Evolutionary conservation across 2,113 vertebrate species (phyloP).

Genomic region (Chaetodon trifascialis): DNA sequence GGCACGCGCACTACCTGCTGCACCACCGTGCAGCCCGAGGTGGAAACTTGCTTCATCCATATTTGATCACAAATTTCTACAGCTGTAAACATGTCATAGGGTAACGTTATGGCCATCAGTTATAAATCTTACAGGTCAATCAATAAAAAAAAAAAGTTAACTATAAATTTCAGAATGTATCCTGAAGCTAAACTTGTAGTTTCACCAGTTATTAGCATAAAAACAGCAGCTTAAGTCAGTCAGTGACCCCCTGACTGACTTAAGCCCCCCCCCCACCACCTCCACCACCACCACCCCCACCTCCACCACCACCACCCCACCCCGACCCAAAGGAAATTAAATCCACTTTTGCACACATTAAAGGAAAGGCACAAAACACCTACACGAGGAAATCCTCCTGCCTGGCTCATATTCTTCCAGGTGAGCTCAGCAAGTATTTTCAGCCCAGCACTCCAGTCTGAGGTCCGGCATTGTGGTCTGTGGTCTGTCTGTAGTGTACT

Average conservation of each 20-base stretch:
- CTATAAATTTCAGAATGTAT: neutral
- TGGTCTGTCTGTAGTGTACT: slow-evolving; percentile 5
- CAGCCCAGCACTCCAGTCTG: slow-evolving; percentile 1
- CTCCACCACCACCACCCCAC: no score
- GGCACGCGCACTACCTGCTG: no score
- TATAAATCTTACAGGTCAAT: neutral
- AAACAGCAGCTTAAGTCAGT: neutral
- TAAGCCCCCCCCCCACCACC: no score
- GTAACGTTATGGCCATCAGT: neutral
- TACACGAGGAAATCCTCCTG: slow-evolving; percentile 43
- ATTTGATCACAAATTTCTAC: no score
- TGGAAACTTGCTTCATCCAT: no score
- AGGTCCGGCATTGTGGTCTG: slow-evolving; percentile 17
- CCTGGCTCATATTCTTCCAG: slow-evolving; percentile 29
- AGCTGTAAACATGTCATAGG: neutral
- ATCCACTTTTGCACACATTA: slow-evolving; percentile 33
- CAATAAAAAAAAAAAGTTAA: neutral
- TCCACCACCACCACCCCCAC: no score
- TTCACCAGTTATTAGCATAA: neutral
- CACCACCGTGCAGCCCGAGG: no score
- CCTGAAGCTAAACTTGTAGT: neutral
- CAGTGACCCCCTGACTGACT: no score
- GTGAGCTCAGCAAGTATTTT: slow-evolving; percentile 24
- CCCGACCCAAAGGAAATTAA: slow-evolving; percentile 40
- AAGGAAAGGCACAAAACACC: slow-evolving; percentile 41